Evolutionary conservation across 1,140 invertebrate species (phyloP).

Genomic region (Drosophila kurseongensis): DNA sequence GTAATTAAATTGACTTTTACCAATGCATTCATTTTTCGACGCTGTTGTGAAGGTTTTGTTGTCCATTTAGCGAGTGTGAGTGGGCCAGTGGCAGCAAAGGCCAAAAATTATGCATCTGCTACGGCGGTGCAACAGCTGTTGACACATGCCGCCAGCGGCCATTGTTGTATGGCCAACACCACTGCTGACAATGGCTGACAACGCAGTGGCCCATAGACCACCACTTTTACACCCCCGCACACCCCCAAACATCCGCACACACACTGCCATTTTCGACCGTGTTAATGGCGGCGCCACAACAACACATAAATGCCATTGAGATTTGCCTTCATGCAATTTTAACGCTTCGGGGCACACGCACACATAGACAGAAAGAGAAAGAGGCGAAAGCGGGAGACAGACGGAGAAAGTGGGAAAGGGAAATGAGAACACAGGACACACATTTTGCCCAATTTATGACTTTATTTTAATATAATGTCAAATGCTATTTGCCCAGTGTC

Average conservation of each 20-base stretch:
- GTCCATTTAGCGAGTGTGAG: slow-evolving; percentile 4
- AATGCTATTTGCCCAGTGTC: slow-evolving; percentile 65
- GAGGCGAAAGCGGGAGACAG: background rate
- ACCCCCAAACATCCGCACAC: background rate
- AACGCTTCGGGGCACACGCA: slow-evolving; percentile 60
- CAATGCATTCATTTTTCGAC: slow-evolving; percentile 28
- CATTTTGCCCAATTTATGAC: slow-evolving; percentile 57
- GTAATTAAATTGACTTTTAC: slow-evolving; percentile 78
- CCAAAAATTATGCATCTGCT: slow-evolving; percentile 68
- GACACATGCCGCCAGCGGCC: slow-evolving; percentile 63
- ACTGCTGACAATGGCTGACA: slow-evolving; percentile 53
- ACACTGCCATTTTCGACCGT: slow-evolving; percentile 11
- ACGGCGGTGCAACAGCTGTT: slow-evolving; percentile 64
- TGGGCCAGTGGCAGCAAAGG: slow-evolving; percentile 15
- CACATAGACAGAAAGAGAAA: slow-evolving; percentile 1
- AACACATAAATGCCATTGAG: slow-evolving; percentile 61
- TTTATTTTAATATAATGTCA: slow-evolving; percentile 78
- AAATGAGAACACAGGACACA: slow-evolving; percentile 4
- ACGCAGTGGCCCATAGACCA: slow-evolving; percentile 3
- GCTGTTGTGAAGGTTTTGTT: slow-evolving; percentile 13
- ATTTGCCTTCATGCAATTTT: slow-evolving; percentile 72
- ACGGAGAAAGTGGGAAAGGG: slow-evolving; percentile 10
- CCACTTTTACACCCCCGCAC: background rate
- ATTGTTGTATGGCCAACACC: slow-evolving; percentile 68
- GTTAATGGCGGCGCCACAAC: slow-evolving; percentile 49